phyloP scores from a whole-genome alignment of 23 tunicate species.

The Styela clava region DNA sequence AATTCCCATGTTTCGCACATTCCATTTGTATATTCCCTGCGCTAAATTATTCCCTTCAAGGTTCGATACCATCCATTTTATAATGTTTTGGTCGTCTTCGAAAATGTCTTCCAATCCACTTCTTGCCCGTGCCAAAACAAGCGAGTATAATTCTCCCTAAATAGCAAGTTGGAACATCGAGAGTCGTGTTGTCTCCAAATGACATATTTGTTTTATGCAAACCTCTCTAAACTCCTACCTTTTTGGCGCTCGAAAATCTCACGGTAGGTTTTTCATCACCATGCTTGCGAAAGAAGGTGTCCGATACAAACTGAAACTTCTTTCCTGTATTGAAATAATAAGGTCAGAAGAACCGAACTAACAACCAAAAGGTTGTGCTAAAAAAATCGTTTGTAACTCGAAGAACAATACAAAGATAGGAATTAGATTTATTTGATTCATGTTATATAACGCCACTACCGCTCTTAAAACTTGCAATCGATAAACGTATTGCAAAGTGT shows the following conservation, averaged over 20 bases:
- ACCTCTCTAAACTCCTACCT: too few relatives aligned
- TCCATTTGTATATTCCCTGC: background rate
- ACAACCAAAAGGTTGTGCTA: too few relatives aligned
- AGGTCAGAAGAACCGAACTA: too few relatives aligned
- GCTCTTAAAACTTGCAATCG: too few relatives aligned
- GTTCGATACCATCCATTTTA: slow-evolving; percentile 1
- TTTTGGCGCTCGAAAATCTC: background rate
- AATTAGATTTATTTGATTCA: too few relatives aligned
- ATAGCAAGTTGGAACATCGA: too few relatives aligned
- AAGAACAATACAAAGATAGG: too few relatives aligned
- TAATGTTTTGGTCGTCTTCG: background rate
- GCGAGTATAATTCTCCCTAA: background rate
- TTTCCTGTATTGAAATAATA: background rate
- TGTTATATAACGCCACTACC: too few relatives aligned
- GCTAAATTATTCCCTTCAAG: background rate
- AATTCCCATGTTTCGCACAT: background rate
- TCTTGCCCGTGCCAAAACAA: background rate
- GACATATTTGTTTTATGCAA: too few relatives aligned
- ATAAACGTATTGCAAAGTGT: too few relatives aligned
- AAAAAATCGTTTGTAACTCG: too few relatives aligned
- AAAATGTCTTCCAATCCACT: background rate
- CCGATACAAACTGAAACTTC: background rate
- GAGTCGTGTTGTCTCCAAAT: too few relatives aligned
- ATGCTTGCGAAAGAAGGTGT: background rate
- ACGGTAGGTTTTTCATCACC: background rate